Evolutionary conservation across 2,888 invertebrate genomes (phyloP).

Genomic region (Agonopterix heracliana): DNA sequence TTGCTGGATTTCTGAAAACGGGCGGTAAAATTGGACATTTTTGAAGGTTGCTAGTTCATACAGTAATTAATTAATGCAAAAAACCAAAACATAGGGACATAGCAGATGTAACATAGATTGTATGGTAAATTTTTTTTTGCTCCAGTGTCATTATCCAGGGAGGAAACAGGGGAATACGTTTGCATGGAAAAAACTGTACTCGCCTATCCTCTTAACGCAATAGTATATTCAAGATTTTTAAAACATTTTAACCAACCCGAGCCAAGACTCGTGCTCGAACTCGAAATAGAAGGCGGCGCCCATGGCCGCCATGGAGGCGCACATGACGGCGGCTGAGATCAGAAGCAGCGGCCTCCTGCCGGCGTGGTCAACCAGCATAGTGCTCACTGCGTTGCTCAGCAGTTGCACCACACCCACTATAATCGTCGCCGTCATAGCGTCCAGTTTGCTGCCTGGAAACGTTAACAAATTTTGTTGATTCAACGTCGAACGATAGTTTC

Average conservation of each 20-base stretch:
- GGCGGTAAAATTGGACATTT: too few species aligned
- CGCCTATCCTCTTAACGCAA: too few species aligned
- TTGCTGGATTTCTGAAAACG: too few species aligned
- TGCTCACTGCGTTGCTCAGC: slow-evolving; percentile 65
- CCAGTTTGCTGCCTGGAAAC: slow-evolving; percentile 58
- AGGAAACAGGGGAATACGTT: too few species aligned
- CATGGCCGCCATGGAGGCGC: slow-evolving; percentile 68
- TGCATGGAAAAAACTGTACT: too few species aligned
- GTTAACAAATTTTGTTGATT: neutral
- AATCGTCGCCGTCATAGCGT: slow-evolving; percentile 73
- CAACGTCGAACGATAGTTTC: neutral
- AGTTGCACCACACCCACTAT: slow-evolving; percentile 76
- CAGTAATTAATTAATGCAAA: too few species aligned
- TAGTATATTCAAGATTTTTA: too few species aligned
- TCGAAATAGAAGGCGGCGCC: slow-evolving; percentile 73
- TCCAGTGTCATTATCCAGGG: too few species aligned
- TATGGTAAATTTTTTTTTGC: too few species aligned
- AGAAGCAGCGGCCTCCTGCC: slow-evolving; percentile 78
- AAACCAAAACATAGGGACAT: too few species aligned
- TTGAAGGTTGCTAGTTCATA: too few species aligned
- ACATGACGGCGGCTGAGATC: slow-evolving; percentile 73
- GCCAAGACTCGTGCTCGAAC: slow-evolving; percentile 46
- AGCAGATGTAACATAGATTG: too few species aligned
- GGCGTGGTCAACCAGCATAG: slow-evolving; percentile 74
- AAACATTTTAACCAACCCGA: slow-evolving; percentile 46